Base-by-base conservation (phyloP, 37 sponge, comb jelly and placozoan species). In the Spongilla lacustris region DNA sequence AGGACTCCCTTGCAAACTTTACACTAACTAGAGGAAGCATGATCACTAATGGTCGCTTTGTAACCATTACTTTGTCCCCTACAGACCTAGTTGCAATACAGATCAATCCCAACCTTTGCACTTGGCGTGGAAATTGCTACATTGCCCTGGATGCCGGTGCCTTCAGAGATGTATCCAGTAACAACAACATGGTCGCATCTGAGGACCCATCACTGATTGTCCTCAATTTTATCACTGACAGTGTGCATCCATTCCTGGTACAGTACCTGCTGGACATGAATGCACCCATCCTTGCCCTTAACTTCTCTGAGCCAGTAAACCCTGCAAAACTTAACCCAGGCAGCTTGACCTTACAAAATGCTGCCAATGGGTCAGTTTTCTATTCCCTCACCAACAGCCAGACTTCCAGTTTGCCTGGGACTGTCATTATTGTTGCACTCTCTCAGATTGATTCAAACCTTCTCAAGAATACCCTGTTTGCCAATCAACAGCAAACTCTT, bases 111-210 rank as follows among this genome's bases (percentile, higher is more conserved):
- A 68, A 94, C 24, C 90, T 97, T 29, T 97, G 97, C 78, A 91
- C 86, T 5, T 91, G 92, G 89, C 75, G 97, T 75, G 93, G 97
- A 81, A 94, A 97, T 75, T 97, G 97, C 76, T 97, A 97, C 79
- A 76, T 94, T 17, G 38, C 85, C 4, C 76, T 92, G 0, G 38
- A 31, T 69, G 74, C 25, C 25, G 93, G 79, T n/a, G 84, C 89
- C 25, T 73, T 97, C 29, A 49, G 69, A 37, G 97, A 97, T 80
- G 91, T 88, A 36, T 88, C 92, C 36, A 91, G 76, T 4, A 92
- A 92, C 75, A 68, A 5, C 1, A 67, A 58, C 50, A 35, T 21
- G 12, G 68, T 32, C 33, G 23, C 76, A 26, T 67, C 41, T 58
- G 89, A 85, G 27, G 77, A 85, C 27, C 78, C 77, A 36, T 50